phyloP scores from a whole-genome alignment of 2,888 invertebrate genomes.

The Thereva nobilitata region DNA sequence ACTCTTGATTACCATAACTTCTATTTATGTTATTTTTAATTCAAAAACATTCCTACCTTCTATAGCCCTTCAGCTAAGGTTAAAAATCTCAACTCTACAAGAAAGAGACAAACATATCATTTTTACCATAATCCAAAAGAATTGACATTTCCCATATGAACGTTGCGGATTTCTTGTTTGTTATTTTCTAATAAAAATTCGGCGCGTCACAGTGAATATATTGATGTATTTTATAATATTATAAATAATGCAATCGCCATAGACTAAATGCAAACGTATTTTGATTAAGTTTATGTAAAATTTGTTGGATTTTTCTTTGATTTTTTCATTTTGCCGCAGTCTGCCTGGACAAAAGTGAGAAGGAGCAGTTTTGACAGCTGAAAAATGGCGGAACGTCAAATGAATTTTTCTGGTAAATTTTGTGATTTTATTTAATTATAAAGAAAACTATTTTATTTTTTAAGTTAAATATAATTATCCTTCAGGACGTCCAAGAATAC shows the following conservation, averaged over 20 bases:
- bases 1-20: too few species aligned
- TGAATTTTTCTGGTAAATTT: slow-evolving; percentile 53
- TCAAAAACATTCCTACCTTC: too few species aligned
- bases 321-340: slow-evolving; percentile 14
- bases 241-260: slow-evolving; percentile 21
- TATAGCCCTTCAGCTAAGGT: too few species aligned
- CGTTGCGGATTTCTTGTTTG: slow-evolving; percentile 15
- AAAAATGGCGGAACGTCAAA: slow-evolving; percentile 57
- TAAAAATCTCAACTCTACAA: too few species aligned
- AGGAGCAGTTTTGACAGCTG: slow-evolving; percentile 27
- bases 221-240: slow-evolving; percentile 4
- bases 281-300: slow-evolving; percentile 12
- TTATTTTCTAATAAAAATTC: slow-evolving; percentile 15
- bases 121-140: not conserved
- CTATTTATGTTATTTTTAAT: too few species aligned
- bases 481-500: slow-evolving; percentile 41
- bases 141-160: slow-evolving; percentile 27
- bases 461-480: slow-evolving; percentile 7
- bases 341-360: slow-evolving; percentile 11
- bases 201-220: not conserved
- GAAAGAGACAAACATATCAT: too few species aligned
- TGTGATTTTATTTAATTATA: slow-evolving; percentile 5
- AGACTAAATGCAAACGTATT: not conserved
- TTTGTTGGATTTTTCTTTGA: slow-evolving; percentile 12
- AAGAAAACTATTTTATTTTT: slow-evolving; percentile 39